These are phyloP conservation scores for Drosophila conformis DNA, from an alignment of 2,888 invertebrate species.

Conservation along the genomic window DNA sequence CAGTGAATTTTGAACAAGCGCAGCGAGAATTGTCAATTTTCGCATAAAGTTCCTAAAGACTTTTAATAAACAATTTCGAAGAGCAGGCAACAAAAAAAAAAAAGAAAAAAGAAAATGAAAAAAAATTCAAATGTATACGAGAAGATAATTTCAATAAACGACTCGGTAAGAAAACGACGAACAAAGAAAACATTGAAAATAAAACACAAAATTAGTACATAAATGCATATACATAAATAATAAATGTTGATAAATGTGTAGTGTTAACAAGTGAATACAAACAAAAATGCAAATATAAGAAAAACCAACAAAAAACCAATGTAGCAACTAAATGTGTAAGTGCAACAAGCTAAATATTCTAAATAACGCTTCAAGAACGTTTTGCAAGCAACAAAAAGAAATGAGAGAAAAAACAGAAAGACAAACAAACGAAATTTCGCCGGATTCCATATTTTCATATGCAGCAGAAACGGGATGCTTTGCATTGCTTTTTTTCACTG, in stretches of 20 bases:
- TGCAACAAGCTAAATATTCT: slow-evolving; percentile 53
- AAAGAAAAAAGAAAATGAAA: slow-evolving; percentile 2
- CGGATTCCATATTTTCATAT: slow-evolving; percentile 57
- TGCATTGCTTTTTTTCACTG: slow-evolving; percentile 41
- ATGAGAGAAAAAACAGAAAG: background rate
- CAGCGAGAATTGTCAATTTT: slow-evolving; percentile 33
- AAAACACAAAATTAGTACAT: slow-evolving; percentile 37
- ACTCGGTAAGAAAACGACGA: slow-evolving; percentile 30
- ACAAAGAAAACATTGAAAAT: slow-evolving; percentile 22
- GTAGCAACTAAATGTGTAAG: slow-evolving; percentile 53
- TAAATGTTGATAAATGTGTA: slow-evolving; percentile 81
- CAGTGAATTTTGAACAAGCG: slow-evolving; percentile 25
- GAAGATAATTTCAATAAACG: slow-evolving; percentile 35
- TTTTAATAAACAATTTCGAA: slow-evolving; percentile 42
- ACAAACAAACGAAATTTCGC: slow-evolving; percentile 19
- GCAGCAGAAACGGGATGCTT: slow-evolving; percentile 54
- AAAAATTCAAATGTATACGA: slow-evolving; percentile 66
- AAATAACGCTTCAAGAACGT: slow-evolving; percentile 55
- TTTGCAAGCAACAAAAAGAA: slow-evolving; percentile 34
- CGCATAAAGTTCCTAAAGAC: slow-evolving; percentile 66
- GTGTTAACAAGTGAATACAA: slow-evolving; percentile 64
- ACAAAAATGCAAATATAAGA: slow-evolving; percentile 8
- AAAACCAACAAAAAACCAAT: slow-evolving; percentile 26
- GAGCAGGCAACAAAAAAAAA: slow-evolving; percentile 23
- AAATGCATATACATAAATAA: slow-evolving; percentile 50